Conservation (phyloP, 2,888 invertebrate species). For the Zaprionus obscuricornis region DNA sequence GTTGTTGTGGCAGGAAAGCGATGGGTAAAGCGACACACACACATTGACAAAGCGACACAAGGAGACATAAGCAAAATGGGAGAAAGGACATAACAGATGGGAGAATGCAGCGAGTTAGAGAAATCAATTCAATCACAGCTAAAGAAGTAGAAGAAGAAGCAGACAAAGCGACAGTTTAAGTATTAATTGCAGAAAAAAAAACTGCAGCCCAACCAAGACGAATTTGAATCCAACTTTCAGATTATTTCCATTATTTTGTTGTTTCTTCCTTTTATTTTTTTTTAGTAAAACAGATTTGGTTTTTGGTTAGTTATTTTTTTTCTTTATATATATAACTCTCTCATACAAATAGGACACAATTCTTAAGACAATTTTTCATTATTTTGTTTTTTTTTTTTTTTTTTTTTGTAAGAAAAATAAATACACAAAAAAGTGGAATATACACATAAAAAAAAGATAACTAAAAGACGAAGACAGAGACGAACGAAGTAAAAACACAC, state of each 20-base stretch:
- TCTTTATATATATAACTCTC: conserved; percentile 12
- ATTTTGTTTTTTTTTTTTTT: not conserved
- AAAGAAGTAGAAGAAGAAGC: conserved; percentile 8
- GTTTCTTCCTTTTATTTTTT: conserved; percentile 10
- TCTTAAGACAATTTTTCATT: not conserved
- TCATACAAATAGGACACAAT: conserved; percentile 34
- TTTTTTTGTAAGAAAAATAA: too few species aligned
- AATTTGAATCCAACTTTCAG: conserved; percentile 30
- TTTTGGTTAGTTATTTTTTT: conserved; percentile 60
- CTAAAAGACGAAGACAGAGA: conserved; percentile 37
- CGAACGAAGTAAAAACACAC: conserved; percentile 10
- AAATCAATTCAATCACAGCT: conserved; percentile 18
- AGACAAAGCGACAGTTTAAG: not conserved
- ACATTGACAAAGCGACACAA: conserved; percentile 40
- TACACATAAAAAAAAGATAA: too few species aligned
- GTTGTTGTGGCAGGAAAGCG: conserved; percentile 39
- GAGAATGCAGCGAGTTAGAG: not conserved
- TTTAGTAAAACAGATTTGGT: conserved; percentile 73
- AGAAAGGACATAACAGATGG: too few species aligned
- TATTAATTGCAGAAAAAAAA: conserved; percentile 19
- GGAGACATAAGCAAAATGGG: conserved; percentile 6
- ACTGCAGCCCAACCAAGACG: conserved; percentile 39
- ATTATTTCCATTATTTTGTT: too few species aligned
- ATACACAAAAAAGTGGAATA: conserved; percentile 17
- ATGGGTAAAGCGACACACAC: conserved; percentile 49